Percentiles rank a stretch among this genome's conserved stretches.
Evolutionary conservation across 2,888 invertebrate species (phyloP).

Genomic region (Archips xylosteana): DNA sequence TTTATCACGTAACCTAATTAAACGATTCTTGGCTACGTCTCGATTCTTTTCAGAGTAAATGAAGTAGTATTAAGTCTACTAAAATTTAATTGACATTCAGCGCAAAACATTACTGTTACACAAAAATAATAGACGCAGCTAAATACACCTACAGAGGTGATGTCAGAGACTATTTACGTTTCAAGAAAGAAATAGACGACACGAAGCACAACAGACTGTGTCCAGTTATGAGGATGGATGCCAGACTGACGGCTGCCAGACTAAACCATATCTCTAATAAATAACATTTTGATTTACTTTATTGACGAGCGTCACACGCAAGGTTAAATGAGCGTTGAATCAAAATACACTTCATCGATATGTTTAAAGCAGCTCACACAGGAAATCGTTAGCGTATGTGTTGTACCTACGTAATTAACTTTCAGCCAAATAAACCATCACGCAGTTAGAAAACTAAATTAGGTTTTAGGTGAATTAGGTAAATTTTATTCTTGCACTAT

Average conservation of each 20-base stretch:
- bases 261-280: constrained; percentile 45
- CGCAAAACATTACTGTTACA: constrained; percentile 54
- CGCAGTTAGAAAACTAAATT: constrained; percentile 3
- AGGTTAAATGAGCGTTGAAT: constrained; percentile 35
- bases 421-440: background rate
- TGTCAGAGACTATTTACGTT: constrained; percentile 48
- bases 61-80: constrained; percentile 10
- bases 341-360: constrained; percentile 21
- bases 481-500: background rate
- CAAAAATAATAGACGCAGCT: constrained; percentile 55
- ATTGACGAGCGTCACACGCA: constrained; percentile 41
- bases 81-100: constrained; percentile 34
- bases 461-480: background rate
- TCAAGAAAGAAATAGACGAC: constrained; percentile 41
- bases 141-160: constrained; percentile 60
- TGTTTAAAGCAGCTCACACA: constrained; percentile 19
- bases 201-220: constrained; percentile 33
- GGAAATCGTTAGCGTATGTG: constrained; percentile 20
- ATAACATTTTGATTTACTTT: constrained; percentile 41
- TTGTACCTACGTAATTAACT: constrained; percentile 16
- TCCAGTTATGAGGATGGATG: constrained; percentile 30
- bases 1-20: background rate
- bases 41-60: constrained; percentile 18
- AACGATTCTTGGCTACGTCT: constrained; percentile 15
- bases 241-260: constrained; percentile 45